These are phyloP conservation scores for Cichladusa arquata DNA, from an alignment of 2,113 vertebrate species.

Conservation along the genomic window DNA sequence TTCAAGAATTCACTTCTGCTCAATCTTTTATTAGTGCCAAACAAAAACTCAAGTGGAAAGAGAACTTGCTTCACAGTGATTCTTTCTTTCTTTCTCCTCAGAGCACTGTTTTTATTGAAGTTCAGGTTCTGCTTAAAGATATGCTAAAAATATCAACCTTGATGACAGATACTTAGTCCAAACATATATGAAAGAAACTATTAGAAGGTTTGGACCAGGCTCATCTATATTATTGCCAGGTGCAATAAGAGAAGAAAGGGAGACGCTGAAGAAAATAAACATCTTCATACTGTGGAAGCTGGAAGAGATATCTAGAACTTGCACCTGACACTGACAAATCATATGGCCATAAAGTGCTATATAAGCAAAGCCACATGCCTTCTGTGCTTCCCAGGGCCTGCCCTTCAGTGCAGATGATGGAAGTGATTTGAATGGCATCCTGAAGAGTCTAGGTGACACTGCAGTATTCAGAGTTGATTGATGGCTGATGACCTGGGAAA, in stretches of 20 bases:
- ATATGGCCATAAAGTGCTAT: not conserved
- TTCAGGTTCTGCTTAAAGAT: not conserved
- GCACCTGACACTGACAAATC: not conserved
- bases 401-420: accelerated
- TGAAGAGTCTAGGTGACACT: not conserved
- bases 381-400: not conserved
- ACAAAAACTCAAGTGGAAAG: not conserved
- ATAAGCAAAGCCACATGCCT: not conserved
- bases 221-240: not conserved
- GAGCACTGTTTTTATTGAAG: not conserved
- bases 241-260: not conserved
- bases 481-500: not conserved
- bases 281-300: not conserved
- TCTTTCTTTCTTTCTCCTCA: not conserved
- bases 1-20: slow-evolving; percentile 32
- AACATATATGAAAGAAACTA: not conserved
- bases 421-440: not conserved
- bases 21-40: not conserved
- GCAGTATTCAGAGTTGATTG: not conserved
- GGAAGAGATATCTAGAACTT: not conserved
- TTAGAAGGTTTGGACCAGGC: not conserved
- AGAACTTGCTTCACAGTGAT: not conserved
- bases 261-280: not conserved
- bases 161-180: not conserved
- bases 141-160: not conserved